Conservation (phyloP, 1,140 invertebrate genomes). For the Melitaea cinxia region DNA sequence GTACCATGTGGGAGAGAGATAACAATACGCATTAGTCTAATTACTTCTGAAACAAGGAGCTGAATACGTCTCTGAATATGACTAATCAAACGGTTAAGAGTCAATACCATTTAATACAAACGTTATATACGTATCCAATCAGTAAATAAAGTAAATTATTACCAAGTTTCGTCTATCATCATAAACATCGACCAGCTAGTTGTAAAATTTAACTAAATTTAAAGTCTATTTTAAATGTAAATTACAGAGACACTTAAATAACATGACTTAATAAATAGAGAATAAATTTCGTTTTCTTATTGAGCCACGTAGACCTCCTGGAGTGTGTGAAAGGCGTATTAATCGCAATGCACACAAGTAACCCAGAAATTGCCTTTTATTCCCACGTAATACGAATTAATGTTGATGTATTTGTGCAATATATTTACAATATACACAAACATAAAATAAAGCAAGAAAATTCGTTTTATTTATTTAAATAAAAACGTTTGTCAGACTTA, state of each 20-base stretch:
- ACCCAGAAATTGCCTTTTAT: conserved; percentile 22
- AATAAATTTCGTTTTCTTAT: conserved; percentile 37
- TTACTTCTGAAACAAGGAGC: neutral
- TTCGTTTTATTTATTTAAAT: too few species aligned
- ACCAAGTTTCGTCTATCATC: neutral
- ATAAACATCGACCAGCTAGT: too few species aligned
- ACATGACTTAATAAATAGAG: conserved; percentile 27
- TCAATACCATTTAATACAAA: too few species aligned
- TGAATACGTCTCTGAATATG: neutral
- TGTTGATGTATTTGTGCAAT: conserved; percentile 4
- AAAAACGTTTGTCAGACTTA: too few species aligned
- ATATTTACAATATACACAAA: neutral
- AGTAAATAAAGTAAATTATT: too few species aligned
- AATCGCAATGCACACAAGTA: conserved; percentile 32
- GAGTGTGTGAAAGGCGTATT: conserved; percentile 34
- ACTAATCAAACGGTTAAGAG: too few species aligned
- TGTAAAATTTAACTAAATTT: conserved; percentile 16
- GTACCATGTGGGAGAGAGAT: neutral
- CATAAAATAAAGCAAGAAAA: neutral
- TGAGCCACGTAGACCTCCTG: conserved; percentile 26
- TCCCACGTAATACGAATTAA: conserved; percentile 24
- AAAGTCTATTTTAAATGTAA: conserved; percentile 24
- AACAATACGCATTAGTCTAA: neutral
- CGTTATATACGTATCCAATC: too few species aligned
- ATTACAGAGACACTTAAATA: conserved; percentile 26